Evolutionary conservation across 2,797 vertebrate species (phyloP).

Genomic region (Crypturellus tataupa): DNA sequence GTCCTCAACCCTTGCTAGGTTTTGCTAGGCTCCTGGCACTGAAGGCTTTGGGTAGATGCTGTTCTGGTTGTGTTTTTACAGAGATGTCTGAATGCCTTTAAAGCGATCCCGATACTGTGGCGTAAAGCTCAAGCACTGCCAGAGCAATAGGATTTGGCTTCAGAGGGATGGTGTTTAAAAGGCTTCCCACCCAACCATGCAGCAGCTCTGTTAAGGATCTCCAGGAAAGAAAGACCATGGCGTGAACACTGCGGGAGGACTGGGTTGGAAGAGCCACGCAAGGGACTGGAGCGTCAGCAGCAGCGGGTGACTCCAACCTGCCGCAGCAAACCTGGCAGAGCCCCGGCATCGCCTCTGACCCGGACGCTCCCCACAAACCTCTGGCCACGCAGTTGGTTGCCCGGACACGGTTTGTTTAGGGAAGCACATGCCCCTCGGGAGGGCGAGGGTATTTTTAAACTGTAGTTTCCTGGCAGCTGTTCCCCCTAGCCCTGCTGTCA

Average conservation of each 20-base stretch:
- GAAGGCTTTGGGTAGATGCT: neutral
- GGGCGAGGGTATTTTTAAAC: neutral
- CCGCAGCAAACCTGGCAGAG: neutral
- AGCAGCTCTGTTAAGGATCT: neutral
- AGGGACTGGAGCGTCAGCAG: neutral
- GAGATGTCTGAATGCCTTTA: neutral
- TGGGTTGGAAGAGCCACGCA: rapidly evolving
- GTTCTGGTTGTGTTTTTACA: neutral
- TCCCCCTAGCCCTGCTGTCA: rapidly evolving
- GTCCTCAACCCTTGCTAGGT: neutral
- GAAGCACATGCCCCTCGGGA: rapidly evolving
- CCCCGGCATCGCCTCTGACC: neutral
- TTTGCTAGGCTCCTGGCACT: neutral
- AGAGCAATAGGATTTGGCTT: neutral
- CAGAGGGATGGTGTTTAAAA: neutral
- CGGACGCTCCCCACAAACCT: neutral
- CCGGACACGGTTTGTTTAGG: neutral
- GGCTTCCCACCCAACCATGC: neutral
- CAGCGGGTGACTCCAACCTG: neutral
- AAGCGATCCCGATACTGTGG: neutral
- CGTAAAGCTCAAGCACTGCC: neutral
- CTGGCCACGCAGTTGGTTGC: rapidly evolving
- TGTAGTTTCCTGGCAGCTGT: neutral
- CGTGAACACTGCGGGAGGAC: rapidly evolving
- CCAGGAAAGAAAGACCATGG: neutral